A percentile compares a stretch with the other conserved stretches of the same genome.
Conservation (phyloP, 2,113 vertebrate species). For the Prunella fulvescens region DNA sequence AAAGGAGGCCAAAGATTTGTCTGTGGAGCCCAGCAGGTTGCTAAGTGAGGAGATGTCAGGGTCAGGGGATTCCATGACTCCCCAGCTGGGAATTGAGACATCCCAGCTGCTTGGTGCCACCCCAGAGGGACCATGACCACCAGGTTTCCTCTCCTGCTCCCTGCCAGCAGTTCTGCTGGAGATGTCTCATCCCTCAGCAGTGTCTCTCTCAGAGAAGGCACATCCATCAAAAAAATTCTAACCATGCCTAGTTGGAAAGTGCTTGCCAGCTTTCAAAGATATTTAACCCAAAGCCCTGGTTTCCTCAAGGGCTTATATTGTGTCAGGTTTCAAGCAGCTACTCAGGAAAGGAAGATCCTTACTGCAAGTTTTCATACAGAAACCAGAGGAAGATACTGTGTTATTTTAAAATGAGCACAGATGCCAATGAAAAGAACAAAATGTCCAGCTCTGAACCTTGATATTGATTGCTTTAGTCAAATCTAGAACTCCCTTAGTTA, state of each 20-base stretch:
- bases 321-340: neutral
- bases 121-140: neutral
- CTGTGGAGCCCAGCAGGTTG: neutral
- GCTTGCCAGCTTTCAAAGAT: neutral
- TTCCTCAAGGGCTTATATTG: neutral
- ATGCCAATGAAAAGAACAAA: neutral
- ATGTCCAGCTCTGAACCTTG: neutral
- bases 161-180: neutral
- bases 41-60: neutral
- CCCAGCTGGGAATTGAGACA: neutral
- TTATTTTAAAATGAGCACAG: neutral
- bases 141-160: neutral
- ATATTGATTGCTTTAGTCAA: neutral
- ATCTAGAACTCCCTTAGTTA: neutral
- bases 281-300: neutral
- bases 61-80: neutral
- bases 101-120: neutral
- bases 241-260: neutral
- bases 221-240: neutral
- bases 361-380: neutral
- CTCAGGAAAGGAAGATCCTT: neutral
- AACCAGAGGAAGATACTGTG: neutral
- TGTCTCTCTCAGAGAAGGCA: neutral
- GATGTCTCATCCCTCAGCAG: rapidly evolving
- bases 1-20: neutral